A percentile compares a stretch with the other conserved stretches of the same genome.
phyloP scores from a whole-genome alignment of 2,113 vertebrate species.

The Brachionichthys hirsutus region DNA sequence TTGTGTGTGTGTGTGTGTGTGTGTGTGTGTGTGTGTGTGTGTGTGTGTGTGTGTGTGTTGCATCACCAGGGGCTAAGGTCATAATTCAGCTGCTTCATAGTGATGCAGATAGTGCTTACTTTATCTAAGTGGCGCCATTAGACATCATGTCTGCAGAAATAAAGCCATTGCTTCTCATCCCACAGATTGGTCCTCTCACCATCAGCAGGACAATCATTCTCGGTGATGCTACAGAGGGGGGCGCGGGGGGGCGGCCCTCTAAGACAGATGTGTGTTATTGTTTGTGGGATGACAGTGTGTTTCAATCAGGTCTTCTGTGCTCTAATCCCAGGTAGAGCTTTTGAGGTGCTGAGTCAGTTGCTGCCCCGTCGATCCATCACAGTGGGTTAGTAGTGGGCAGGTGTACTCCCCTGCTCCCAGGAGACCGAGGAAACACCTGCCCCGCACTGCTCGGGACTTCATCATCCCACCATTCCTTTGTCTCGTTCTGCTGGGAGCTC shows the following conservation, averaged over 20 bases:
- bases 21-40: constrained; percentile 16
- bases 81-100: constrained; percentile 56
- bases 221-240: constrained; percentile 61
- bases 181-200: constrained; percentile 57
- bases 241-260: constrained; percentile 51
- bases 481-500: constrained; percentile 71
- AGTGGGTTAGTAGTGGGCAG: constrained; percentile 77
- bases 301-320: constrained; percentile 87
- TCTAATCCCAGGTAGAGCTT: constrained; percentile 83
- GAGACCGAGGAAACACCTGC: constrained; percentile 83
- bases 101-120: constrained; percentile 69
- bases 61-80: constrained; percentile 48
- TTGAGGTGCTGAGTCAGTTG: constrained; percentile 85
- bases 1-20: constrained; percentile 14
- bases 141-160: constrained; percentile 63
- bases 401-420: constrained; percentile 75
- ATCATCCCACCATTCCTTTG: constrained; percentile 75
- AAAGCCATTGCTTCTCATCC: constrained; percentile 49
- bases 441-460: constrained; percentile 70
- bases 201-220: constrained; percentile 72
- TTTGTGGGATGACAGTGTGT: constrained; percentile 87
- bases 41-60: constrained; percentile 20
- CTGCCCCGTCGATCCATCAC: constrained; percentile 84
- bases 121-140: constrained; percentile 65
- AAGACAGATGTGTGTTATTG: constrained; percentile 86